Percentiles rank a stretch among this genome's conserved stretches.
Conservation (phyloP, 2,888 invertebrate genomes). For the Isoperla grammatica region DNA sequence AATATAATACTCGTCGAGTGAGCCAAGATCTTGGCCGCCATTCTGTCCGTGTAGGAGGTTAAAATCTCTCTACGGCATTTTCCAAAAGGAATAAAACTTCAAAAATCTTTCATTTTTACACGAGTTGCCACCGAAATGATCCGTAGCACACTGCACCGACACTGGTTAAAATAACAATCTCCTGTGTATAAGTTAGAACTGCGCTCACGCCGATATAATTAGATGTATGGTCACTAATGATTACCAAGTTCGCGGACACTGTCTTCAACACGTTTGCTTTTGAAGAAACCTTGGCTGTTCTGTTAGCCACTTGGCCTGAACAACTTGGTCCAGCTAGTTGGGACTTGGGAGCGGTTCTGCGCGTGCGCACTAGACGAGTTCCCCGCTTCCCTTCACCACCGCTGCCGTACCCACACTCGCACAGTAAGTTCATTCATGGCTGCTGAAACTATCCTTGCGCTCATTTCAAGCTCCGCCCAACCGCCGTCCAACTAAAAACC, state of each 20-base stretch:
- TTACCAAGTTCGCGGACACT: too few species aligned
- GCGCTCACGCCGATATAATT: neutral
- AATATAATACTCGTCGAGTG: too few species aligned
- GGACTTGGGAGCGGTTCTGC: neutral
- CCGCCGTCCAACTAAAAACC: too few species aligned
- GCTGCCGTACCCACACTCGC: neutral
- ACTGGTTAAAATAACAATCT: too few species aligned
- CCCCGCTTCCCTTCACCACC: neutral
- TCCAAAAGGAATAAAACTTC: too few species aligned
- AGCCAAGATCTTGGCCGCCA: neutral
- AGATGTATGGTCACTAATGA: neutral
- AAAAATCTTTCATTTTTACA: too few species aligned
- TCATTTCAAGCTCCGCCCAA: neutral
- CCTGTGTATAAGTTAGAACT: neutral
- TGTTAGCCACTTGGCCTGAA: too few species aligned
- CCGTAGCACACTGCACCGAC: too few species aligned
- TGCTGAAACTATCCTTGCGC: conserved; percentile 3
- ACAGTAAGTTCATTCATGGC: conserved; percentile 14
- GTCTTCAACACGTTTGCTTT: too few species aligned
- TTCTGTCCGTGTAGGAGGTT: neutral
- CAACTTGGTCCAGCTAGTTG: neutral
- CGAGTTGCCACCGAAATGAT: too few species aligned
- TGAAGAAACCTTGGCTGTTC: too few species aligned
- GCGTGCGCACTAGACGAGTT: neutral
- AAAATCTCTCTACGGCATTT: neutral